A percentile compares a stretch with the other conserved stretches of the same genome.
Conservation (phyloP, 2,113 vertebrate species). For the Ciconia boyciana region DNA sequence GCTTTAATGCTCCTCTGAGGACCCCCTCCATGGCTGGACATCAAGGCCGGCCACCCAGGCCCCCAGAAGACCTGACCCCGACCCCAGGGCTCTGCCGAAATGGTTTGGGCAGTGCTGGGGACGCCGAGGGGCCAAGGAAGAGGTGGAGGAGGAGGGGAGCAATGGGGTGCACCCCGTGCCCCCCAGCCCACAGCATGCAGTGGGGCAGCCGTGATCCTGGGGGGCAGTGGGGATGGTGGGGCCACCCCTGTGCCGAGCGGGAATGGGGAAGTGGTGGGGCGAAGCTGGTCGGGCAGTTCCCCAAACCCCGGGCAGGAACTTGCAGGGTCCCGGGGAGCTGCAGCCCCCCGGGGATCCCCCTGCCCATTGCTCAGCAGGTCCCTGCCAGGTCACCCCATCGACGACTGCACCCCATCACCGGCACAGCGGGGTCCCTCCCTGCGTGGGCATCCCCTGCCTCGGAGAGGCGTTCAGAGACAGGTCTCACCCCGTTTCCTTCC, state of each 20-base stretch:
- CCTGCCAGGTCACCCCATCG: neutral
- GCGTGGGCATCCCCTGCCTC: neutral
- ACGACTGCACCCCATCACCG: neutral
- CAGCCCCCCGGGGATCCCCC: neutral
- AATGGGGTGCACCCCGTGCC: neutral
- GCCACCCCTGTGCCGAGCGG: fast-evolving
- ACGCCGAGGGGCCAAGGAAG: fast-evolving
- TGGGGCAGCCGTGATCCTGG: fast-evolving
- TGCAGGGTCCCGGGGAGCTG: neutral
- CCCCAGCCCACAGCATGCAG: neutral
- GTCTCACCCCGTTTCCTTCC: neutral
- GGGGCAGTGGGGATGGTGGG: fast-evolving
- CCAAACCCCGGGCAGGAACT: neutral
- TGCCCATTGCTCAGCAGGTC: neutral
- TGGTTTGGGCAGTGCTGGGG: neutral
- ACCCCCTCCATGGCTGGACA: neutral
- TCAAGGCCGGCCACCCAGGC: fast-evolving
- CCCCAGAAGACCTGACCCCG: too few relatives aligned
- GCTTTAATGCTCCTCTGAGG: neutral
- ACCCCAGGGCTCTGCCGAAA: neutral
- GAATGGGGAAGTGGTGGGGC: neutral
- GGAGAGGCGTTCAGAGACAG: neutral
- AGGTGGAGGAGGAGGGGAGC: neutral
- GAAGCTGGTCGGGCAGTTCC: neutral
- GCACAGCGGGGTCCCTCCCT: neutral